These are phyloP conservation scores for Otus sunia DNA, from an alignment of 2,113 vertebrate genomes.

Conservation along the genomic window DNA sequence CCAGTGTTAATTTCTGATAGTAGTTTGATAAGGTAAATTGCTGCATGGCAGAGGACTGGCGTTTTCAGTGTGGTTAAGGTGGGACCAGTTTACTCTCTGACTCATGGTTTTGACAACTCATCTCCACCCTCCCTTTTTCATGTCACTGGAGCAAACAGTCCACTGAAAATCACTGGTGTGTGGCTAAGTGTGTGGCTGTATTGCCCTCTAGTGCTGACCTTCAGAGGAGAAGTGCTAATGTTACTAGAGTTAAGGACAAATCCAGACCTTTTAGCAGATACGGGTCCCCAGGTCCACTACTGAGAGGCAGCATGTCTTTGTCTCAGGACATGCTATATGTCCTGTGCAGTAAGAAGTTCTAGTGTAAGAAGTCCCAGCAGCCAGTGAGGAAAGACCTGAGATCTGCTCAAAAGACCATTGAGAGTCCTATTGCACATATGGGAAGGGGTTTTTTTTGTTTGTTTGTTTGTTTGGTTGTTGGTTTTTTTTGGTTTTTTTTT, in stretches of 20 bases:
- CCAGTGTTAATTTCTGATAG: constrained; percentile 32
- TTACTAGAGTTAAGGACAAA: not conserved
- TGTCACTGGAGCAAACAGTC: not conserved
- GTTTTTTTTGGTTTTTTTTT: not conserved
- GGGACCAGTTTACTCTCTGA: constrained; percentile 34
- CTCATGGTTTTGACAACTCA: constrained; percentile 30
- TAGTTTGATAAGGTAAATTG: constrained; percentile 25
- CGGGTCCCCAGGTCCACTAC: not conserved
- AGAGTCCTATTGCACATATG: not conserved
- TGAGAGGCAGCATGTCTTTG: not conserved
- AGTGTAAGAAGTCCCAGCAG: not conserved
- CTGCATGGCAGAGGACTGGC: not conserved
- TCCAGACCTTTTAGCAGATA: not conserved
- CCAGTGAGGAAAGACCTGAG: not conserved
- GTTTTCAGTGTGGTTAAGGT: constrained; percentile 39
- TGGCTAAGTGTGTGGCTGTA: not conserved
- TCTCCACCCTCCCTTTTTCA: constrained; percentile 27
- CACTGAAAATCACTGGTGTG: not conserved
- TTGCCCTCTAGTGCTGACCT: constrained; percentile 66
- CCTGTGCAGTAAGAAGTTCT: not conserved
- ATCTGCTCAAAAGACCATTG: not conserved
- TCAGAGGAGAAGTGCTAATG: not conserved
- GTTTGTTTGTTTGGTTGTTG: not conserved
- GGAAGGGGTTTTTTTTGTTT: too few relatives aligned
- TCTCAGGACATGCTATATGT: not conserved